These are phyloP conservation scores for Polyommatus icarus DNA, from an alignment of 2,888 invertebrate genomes.

Conservation along the genomic window DNA sequence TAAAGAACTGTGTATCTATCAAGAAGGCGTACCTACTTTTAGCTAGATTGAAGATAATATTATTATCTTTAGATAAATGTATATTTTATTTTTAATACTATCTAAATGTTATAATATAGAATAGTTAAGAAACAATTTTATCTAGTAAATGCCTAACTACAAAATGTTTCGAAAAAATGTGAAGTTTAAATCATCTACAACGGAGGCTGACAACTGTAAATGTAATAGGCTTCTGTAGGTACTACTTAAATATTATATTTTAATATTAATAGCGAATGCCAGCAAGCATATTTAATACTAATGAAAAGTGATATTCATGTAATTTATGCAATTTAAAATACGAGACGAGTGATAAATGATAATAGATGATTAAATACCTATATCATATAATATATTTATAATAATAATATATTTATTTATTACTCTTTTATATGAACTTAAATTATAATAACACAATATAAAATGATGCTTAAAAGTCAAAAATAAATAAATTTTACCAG, in stretches of 20 bases:
- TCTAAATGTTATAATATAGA: constrained; percentile 22
- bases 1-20: background rate
- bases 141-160: constrained; percentile 23
- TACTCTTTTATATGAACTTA: background rate
- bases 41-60: background rate
- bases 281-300: background rate
- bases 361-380: no score
- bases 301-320: background rate
- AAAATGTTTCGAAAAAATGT: background rate
- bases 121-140: constrained; percentile 14
- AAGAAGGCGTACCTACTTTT: constrained; percentile 4
- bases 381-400: no score
- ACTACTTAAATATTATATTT: background rate
- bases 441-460: background rate
- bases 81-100: constrained; percentile 22
- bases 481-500: background rate
- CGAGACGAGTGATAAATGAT: no score
- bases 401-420: no score
- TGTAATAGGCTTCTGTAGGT: background rate
- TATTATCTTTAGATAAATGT: constrained; percentile 19
- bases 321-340: background rate
- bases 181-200: background rate
- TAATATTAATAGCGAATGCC: background rate
- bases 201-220: background rate
- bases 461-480: background rate